phyloP scores from a whole-genome alignment of 1,140 invertebrate species.

The Cydia strobilella region DNA sequence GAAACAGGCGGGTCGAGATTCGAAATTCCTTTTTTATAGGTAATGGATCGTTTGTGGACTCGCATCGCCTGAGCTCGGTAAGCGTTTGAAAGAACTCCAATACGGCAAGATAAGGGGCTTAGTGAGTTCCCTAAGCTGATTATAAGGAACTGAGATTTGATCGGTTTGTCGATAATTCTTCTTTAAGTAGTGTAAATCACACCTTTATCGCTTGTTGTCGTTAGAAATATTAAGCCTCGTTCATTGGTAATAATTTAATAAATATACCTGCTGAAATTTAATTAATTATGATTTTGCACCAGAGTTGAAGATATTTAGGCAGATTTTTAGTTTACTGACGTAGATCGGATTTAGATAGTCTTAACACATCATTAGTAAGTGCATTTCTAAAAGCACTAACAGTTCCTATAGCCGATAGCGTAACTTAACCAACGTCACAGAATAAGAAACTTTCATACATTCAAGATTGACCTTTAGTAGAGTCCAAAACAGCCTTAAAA shows the following conservation, averaged over 20 bases:
- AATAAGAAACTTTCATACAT: too few species aligned
- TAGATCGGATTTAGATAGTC: too few species aligned
- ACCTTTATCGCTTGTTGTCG: conserved; percentile 23
- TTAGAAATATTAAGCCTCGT: not conserved
- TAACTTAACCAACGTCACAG: too few species aligned
- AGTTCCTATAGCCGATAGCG: too few species aligned
- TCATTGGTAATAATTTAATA: not conserved
- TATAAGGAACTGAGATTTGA: conserved; percentile 30
- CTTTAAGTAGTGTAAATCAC: conserved; percentile 22
- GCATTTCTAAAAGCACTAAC: too few species aligned
- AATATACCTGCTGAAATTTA: not conserved
- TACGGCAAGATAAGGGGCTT: conserved; percentile 18
- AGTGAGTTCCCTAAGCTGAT: conserved; percentile 19
- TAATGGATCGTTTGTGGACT: too few species aligned
- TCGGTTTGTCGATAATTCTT: conserved; percentile 22
- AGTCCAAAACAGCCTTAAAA: too few species aligned
- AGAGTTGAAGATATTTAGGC: not conserved
- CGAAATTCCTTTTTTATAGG: too few species aligned
- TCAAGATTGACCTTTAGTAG: too few species aligned
- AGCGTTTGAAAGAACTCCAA: not conserved
- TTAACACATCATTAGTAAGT: too few species aligned
- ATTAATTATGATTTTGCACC: not conserved
- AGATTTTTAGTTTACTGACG: too few species aligned
- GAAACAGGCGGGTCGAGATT: too few species aligned
- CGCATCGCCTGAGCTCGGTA: not conserved